These are phyloP conservation scores for Zosterops borbonicus DNA, from an alignment of 2,113 vertebrate genomes.

Conservation along the genomic window DNA sequence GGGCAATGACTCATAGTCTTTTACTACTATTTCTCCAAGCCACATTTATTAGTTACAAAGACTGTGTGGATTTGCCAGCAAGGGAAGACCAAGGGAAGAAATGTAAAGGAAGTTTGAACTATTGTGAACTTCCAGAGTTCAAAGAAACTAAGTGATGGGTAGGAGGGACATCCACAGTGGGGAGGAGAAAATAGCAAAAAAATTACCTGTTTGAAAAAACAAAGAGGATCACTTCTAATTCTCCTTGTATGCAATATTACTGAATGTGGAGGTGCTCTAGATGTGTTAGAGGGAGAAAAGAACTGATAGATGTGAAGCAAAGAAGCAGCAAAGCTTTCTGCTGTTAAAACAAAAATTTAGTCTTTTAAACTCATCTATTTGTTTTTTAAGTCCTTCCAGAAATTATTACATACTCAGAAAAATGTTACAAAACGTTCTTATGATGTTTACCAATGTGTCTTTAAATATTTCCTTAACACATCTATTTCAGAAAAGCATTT, in stretches of 20 bases:
- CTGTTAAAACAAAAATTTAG: not conserved
- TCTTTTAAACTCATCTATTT: not conserved
- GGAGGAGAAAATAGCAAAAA: not conserved
- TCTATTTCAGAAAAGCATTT: not conserved
- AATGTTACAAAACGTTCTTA: not conserved
- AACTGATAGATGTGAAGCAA: not conserved
- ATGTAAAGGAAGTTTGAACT: not conserved
- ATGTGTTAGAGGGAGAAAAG: not conserved
- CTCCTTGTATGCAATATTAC: not conserved
- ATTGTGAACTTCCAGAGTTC: not conserved
- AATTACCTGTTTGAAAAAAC: not conserved
- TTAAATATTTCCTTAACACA: not conserved
- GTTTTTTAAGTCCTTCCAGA: not conserved
- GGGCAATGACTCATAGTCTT: not conserved
- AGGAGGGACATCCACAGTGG: not conserved
- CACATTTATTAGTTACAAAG: not conserved
- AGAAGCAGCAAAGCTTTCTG: not conserved
- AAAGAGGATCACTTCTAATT: not conserved
- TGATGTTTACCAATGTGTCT: not conserved
- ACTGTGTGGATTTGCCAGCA: not conserved
- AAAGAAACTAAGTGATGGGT: not conserved
- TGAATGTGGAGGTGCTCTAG: not conserved
- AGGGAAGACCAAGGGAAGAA: not conserved
- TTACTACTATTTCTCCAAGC: not conserved
- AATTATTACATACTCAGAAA: not conserved